These are phyloP conservation scores for Lithosia quadra DNA, from an alignment of 2,888 invertebrate species.

Conservation along the genomic window DNA sequence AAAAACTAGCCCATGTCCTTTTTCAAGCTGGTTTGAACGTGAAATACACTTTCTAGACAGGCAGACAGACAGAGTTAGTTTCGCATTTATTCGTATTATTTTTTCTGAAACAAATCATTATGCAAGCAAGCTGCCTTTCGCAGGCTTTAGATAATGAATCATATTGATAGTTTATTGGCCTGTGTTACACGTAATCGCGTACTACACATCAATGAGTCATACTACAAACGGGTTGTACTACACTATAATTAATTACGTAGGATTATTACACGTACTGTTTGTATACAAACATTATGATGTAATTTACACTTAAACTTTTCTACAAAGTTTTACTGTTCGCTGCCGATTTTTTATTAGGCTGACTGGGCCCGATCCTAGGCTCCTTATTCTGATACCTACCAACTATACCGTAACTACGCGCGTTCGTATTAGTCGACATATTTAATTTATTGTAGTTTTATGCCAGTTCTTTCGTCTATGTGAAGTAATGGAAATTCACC, in stretches of 20 bases:
- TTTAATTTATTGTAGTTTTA: too few species aligned
- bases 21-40: too few species aligned
- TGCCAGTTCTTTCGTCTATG: too few species aligned
- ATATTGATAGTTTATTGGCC: conserved; percentile 21
- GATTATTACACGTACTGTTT: not conserved
- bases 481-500: too few species aligned
- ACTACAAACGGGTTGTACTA: not conserved
- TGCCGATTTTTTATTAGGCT: not conserved
- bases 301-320: not conserved
- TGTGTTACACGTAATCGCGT: conserved; percentile 26
- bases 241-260: conserved; percentile 17
- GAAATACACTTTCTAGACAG: too few species aligned
- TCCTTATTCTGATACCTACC: too few species aligned
- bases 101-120: not conserved
- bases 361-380: too few species aligned
- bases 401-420: too few species aligned
- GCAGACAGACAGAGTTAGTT: too few species aligned
- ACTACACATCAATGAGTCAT: conserved; percentile 23
- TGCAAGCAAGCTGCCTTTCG: not conserved
- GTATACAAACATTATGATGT: conserved; percentile 14
- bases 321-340: not conserved
- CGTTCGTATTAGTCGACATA: too few species aligned
- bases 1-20: too few species aligned
- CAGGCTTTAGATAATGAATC: not conserved
- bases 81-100: not conserved